Evolutionary conservation across 2,113 vertebrate species (phyloP).

Genomic region (Epinephelus lanceolatus): DNA sequence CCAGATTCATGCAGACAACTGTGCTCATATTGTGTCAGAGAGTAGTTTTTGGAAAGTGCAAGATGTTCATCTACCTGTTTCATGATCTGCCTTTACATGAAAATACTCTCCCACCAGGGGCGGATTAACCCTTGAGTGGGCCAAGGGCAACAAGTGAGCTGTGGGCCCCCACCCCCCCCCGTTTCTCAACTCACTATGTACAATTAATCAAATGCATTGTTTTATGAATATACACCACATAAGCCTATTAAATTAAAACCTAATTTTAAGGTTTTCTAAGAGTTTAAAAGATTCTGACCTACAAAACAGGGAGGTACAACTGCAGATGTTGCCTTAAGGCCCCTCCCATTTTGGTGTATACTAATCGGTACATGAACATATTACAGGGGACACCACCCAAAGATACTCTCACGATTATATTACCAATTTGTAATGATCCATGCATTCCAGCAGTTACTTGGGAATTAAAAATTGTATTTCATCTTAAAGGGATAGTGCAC

Average conservation of each 20-base stretch:
- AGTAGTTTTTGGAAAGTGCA: slow-evolving; percentile 49
- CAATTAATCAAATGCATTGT: too few relatives aligned
- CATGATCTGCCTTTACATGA: slow-evolving; percentile 27
- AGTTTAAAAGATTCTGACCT: background rate
- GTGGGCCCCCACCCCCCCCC: background rate
- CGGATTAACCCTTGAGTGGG: background rate
- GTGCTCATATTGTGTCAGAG: slow-evolving; percentile 20
- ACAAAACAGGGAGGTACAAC: background rate
- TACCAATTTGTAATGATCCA: background rate
- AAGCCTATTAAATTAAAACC: background rate
- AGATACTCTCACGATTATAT: background rate
- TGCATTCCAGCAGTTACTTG: background rate
- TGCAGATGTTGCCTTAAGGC: background rate
- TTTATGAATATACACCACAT: too few relatives aligned
- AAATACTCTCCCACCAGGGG: slow-evolving; percentile 43
- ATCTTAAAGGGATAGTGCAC: too few relatives aligned
- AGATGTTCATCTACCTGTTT: slow-evolving; percentile 22
- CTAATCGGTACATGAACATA: background rate
- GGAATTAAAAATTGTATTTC: background rate
- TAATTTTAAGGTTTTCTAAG: background rate
- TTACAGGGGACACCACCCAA: background rate
- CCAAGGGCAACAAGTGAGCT: slow-evolving; percentile 4
- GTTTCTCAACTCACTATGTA: background rate
- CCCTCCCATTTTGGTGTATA: background rate
- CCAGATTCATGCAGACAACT: slow-evolving; percentile 46